Percentiles rank a stretch among this genome's conserved stretches.
Conservation (phyloP, 2,113 vertebrate genomes). For the Chitala chitala region DNA sequence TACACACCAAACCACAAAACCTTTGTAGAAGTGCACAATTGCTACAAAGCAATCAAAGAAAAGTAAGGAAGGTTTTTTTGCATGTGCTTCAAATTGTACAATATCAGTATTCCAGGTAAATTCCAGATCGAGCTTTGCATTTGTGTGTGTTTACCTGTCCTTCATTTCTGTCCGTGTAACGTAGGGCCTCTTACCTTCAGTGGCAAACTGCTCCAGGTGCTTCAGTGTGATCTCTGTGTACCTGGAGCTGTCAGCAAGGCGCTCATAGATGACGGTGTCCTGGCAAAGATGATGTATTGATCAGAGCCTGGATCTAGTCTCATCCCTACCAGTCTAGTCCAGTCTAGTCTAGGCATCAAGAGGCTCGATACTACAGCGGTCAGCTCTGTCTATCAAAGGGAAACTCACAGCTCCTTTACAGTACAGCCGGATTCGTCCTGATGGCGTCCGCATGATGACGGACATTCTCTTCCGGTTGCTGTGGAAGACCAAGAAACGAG, state of each 20-base stretch:
- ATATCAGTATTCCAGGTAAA: not conserved
- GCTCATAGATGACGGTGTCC: constrained; percentile 97
- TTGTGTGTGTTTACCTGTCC: not conserved
- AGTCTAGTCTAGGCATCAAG: too few relatives aligned
- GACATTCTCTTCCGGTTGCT: constrained; percentile 95
- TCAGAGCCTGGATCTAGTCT: too few relatives aligned
- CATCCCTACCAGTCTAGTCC: too few relatives aligned
- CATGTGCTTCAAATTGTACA: not conserved
- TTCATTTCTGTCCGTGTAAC: too few relatives aligned
- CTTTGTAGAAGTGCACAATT: not conserved
- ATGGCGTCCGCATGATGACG: constrained; percentile 93
- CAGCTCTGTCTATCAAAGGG: too few relatives aligned
- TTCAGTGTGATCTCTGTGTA: constrained; percentile 98
- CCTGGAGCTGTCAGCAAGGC: constrained; percentile 89
- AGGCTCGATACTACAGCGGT: too few relatives aligned
- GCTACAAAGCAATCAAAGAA: not conserved
- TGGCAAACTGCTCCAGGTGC: constrained; percentile 97
- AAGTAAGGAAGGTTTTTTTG: not conserved
- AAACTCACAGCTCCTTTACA: constrained; percentile 98
- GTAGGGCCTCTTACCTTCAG: constrained; percentile 71
- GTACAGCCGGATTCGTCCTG: constrained; percentile 93
- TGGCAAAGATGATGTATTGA: constrained; percentile 52
- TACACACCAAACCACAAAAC: not conserved
- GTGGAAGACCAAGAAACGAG: constrained; percentile 39
- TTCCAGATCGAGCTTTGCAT: not conserved